Evolutionary conservation across 1,140 invertebrate genomes (phyloP).

Genomic region (Periplaneta americana): DNA sequence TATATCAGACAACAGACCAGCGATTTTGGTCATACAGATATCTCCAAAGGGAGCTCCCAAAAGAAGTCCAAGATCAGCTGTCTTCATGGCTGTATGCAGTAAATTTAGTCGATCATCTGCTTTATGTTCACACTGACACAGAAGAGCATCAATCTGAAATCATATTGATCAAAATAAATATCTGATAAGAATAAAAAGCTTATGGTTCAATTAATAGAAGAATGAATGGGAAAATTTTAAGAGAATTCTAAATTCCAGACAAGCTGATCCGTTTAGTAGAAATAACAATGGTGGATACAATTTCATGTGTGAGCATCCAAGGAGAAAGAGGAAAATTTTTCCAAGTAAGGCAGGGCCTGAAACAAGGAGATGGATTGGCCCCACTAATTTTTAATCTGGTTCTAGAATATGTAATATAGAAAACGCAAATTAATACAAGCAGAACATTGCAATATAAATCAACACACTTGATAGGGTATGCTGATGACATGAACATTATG

Average conservation of each 20-base stretch:
- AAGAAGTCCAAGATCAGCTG: conserved; percentile 75
- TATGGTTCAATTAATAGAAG: background rate
- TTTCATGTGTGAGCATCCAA: too few relatives aligned
- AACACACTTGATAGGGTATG: too few relatives aligned
- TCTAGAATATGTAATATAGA: too few relatives aligned
- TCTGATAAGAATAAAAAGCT: conserved; percentile 20
- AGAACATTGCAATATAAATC: too few relatives aligned
- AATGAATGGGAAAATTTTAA: background rate
- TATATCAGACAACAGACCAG: conserved; percentile 18
- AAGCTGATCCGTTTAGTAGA: background rate
- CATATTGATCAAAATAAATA: background rate
- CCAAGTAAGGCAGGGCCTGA: too few relatives aligned
- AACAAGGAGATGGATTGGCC: too few relatives aligned
- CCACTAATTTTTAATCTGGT: too few relatives aligned
- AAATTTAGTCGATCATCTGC: background rate
- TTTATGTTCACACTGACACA: background rate
- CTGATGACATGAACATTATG: too few relatives aligned
- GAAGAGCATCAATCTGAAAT: conserved; percentile 29
- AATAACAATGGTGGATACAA: background rate
- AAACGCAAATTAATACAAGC: too few relatives aligned
- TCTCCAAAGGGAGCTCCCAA: conserved; percentile 61
- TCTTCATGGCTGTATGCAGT: conserved; percentile 48
- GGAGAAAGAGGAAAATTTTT: too few relatives aligned
- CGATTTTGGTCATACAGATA: conserved; percentile 17
- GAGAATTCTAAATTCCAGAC: background rate